Conservation (phyloP, 2,113 vertebrate species). For the Azemiops feae region DNA sequence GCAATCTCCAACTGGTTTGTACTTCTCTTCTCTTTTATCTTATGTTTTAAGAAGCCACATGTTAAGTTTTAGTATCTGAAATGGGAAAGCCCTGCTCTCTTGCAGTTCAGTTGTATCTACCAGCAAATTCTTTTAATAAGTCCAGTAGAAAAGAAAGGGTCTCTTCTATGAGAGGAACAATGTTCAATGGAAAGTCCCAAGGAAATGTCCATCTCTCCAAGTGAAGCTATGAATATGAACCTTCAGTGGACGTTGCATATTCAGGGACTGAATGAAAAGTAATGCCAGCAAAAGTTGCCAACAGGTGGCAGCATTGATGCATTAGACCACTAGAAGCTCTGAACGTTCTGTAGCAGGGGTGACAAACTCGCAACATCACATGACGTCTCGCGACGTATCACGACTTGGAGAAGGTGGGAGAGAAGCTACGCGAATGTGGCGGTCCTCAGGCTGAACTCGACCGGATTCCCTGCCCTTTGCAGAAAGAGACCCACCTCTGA, state of each 20-base stretch:
- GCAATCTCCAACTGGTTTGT: slow-evolving; percentile 1
- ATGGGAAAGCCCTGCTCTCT: not conserved
- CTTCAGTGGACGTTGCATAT: not conserved
- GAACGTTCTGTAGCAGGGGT: not conserved
- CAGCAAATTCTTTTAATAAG: not conserved
- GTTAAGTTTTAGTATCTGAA: not conserved
- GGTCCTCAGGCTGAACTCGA: not conserved
- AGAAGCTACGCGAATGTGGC: not conserved
- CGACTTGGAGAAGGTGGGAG: not conserved
- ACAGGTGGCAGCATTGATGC: not conserved
- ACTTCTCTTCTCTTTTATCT: slow-evolving; percentile 6
- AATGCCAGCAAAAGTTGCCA: not conserved
- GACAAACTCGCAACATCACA: no score
- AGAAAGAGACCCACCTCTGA: not conserved
- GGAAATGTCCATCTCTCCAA: not conserved
- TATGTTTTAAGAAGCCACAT: not conserved
- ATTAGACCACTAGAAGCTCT: not conserved
- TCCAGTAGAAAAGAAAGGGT: not conserved
- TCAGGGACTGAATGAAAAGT: not conserved
- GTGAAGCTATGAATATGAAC: not conserved
- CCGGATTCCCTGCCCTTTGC: not conserved
- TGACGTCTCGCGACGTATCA: no score
- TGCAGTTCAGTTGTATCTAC: not conserved
- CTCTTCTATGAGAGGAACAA: no score
- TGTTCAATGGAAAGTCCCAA: not conserved